Evolutionary conservation across 2,888 invertebrate genomes (phyloP).

Genomic region (Seladonia tumulorum): DNA sequence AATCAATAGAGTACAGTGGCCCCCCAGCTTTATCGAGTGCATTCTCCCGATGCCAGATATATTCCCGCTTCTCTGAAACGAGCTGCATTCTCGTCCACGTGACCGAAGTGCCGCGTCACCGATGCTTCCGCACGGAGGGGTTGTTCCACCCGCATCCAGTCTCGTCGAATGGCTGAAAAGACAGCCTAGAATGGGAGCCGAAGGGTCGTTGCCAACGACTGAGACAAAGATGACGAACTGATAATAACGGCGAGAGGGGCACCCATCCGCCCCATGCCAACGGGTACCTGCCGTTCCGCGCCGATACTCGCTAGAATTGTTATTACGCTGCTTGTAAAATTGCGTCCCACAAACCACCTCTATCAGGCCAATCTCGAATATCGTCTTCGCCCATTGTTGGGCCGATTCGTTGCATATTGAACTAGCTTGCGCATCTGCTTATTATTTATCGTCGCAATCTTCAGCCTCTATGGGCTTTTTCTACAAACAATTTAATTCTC

Average conservation of each 20-base stretch:
- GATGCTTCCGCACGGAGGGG: slow-evolving; percentile 19
- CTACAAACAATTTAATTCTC: not conserved
- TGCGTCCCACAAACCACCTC: slow-evolving; percentile 48
- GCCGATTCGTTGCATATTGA: not conserved
- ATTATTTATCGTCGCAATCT: not conserved
- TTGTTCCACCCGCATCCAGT: slow-evolving; percentile 46
- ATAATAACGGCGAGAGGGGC: slow-evolving; percentile 60
- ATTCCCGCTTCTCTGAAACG: slow-evolving; percentile 45
- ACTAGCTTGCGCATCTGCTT: not conserved
- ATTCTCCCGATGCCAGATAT: slow-evolving; percentile 76
- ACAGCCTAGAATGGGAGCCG: slow-evolving; percentile 17
- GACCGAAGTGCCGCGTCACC: slow-evolving; percentile 47
- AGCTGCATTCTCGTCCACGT: slow-evolving; percentile 58
- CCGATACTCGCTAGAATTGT: slow-evolving; percentile 47
- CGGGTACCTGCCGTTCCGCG: slow-evolving; percentile 8
- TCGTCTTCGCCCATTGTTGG: not conserved
- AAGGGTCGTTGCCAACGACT: slow-evolving; percentile 48
- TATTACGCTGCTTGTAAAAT: slow-evolving; percentile 57
- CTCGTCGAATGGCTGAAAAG: slow-evolving; percentile 43
- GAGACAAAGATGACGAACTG: slow-evolving; percentile 68
- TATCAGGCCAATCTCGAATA: slow-evolving; percentile 39
- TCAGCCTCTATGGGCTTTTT: not conserved
- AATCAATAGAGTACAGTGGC: slow-evolving; percentile 81
- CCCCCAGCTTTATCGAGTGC: slow-evolving; percentile 75
- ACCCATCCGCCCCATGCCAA: not conserved